phyloP scores from a whole-genome alignment of 2,797 vertebrate species.

The Acanthurus tractus region DNA sequence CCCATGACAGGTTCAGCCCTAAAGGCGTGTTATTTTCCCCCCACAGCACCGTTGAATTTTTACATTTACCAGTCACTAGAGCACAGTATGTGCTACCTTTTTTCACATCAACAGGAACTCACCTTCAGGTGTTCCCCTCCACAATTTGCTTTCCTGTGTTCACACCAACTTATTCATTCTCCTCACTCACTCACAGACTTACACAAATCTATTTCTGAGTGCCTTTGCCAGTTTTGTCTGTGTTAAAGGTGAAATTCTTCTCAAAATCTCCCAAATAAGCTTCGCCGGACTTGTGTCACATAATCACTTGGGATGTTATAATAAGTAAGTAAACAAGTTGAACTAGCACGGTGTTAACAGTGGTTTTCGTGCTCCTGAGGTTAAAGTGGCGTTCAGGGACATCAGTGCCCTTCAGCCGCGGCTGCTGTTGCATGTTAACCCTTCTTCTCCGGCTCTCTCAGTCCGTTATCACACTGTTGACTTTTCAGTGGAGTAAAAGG shows the following conservation, averaged over 20 bases:
- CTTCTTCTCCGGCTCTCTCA: background rate
- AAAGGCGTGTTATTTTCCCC: background rate
- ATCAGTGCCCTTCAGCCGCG: background rate
- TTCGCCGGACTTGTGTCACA: conserved; percentile 30
- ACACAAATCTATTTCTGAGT: conserved; percentile 29
- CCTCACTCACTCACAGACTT: conserved; percentile 13
- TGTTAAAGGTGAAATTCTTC: conserved; percentile 59
- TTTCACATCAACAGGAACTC: background rate
- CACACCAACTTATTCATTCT: conserved; percentile 32
- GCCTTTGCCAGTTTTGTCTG: conserved; percentile 16
- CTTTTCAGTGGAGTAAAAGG: conserved; percentile 44
- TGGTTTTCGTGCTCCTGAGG: conserved; percentile 23
- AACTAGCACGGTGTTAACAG: conserved; percentile 3
- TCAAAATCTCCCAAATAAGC: conserved; percentile 23
- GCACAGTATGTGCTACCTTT: background rate
- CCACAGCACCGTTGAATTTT: conserved; percentile 10
- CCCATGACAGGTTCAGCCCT: background rate
- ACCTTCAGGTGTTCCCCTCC: conserved; percentile 9
- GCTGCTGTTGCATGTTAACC: conserved; percentile 20
- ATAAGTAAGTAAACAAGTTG: conserved; percentile 33
- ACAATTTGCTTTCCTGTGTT: conserved; percentile 4
- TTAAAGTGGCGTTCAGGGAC: conserved; percentile 33
- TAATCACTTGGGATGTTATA: conserved; percentile 50
- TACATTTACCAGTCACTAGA: background rate
- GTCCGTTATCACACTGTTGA: conserved; percentile 41